phyloP scores from a whole-genome alignment of 2,888 invertebrate genomes.

The Netelia fuscicornis region DNA sequence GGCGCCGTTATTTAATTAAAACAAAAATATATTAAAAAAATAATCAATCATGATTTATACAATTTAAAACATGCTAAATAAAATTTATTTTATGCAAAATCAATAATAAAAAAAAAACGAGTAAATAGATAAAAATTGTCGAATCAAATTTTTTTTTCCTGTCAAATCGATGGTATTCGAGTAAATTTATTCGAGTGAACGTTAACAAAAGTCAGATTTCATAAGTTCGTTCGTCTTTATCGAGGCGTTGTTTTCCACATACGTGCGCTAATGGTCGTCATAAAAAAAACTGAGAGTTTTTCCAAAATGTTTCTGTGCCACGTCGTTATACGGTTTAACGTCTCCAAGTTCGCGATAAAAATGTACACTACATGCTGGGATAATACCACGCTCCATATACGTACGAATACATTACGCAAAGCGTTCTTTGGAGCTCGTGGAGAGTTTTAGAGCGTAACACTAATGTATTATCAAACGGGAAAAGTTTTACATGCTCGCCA shows the following conservation, averaged over 20 bases:
- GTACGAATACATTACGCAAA: slow-evolving; percentile 55
- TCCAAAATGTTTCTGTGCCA: slow-evolving; percentile 6
- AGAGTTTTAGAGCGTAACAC: slow-evolving; percentile 10
- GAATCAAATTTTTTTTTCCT: too few relatives aligned
- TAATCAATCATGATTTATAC: too few relatives aligned
- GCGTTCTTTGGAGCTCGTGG: slow-evolving; percentile 24
- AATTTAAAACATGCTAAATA: too few relatives aligned
- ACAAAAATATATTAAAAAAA: too few relatives aligned
- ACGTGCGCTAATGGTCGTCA: background rate
- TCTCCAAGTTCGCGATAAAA: slow-evolving; percentile 39
- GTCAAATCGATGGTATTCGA: too few relatives aligned
- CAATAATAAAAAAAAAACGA: too few relatives aligned
- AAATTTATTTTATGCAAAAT: too few relatives aligned
- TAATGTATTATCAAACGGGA: slow-evolving; percentile 34
- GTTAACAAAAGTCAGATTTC: too few relatives aligned
- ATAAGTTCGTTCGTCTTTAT: too few relatives aligned
- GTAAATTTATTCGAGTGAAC: too few relatives aligned
- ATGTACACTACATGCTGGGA: slow-evolving; percentile 22
- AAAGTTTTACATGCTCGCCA: slow-evolving; percentile 25
- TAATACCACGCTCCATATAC: slow-evolving; percentile 20
- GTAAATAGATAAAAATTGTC: too few relatives aligned
- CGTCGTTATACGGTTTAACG: slow-evolving; percentile 15
- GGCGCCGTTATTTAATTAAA: too few relatives aligned
- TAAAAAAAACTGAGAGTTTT: slow-evolving; percentile 7
- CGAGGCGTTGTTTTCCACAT: background rate